These are phyloP conservation scores for Varanus salvator DNA, from an alignment of 2,113 vertebrate species.

Conservation along the genomic window DNA sequence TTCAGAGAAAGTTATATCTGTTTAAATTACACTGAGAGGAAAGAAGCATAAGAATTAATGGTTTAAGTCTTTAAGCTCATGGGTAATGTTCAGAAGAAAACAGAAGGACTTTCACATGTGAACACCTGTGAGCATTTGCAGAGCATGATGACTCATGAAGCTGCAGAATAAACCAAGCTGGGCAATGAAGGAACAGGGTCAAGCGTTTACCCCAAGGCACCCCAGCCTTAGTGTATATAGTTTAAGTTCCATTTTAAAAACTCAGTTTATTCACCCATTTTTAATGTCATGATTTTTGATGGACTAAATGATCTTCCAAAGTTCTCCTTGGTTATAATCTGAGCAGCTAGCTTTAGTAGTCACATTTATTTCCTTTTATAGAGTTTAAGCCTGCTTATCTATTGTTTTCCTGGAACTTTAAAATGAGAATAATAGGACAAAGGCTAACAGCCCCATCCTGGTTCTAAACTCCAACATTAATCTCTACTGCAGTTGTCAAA, in stretches of 20 bases:
- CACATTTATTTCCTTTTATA: constrained; percentile 40
- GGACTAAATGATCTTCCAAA: constrained; percentile 3
- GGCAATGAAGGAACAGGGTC: not conserved
- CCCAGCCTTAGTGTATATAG: not conserved
- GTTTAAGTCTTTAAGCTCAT: not conserved
- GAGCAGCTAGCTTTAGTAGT: not conserved
- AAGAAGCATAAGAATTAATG: not conserved
- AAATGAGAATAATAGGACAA: constrained; percentile 28
- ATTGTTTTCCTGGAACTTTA: constrained; percentile 35
- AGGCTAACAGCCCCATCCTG: not conserved
- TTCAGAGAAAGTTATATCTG: not conserved
- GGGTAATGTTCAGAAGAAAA: not conserved
- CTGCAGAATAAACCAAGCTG: not conserved
- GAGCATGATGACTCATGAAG: not conserved
- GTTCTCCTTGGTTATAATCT: constrained; percentile 2
- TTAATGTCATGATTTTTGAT: not conserved
- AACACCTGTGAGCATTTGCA: not conserved
- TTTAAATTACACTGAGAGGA: not conserved
- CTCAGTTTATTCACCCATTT: not conserved
- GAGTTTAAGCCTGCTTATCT: constrained; percentile 34
- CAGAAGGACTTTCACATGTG: not conserved
- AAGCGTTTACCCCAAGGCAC: not conserved
- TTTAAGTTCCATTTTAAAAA: not conserved
- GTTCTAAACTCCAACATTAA: constrained; percentile 28
- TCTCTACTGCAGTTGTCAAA: constrained; percentile 29